Evolutionary conservation across 2,113 vertebrate genomes (phyloP), one percentile per base, ranked within the genome.

Genomic region (Alethe diademata): DNA sequence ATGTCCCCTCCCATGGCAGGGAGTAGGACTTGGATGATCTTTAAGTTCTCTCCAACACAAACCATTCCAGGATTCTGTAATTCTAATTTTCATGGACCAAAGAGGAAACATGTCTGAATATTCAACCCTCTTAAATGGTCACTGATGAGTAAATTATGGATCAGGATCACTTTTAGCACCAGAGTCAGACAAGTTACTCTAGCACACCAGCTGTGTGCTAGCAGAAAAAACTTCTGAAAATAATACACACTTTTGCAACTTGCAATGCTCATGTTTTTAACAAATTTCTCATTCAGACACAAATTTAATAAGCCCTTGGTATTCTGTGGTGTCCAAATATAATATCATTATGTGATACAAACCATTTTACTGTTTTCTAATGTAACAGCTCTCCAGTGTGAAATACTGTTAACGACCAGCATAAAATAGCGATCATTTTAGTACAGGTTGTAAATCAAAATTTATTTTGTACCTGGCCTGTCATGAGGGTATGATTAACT

Each of bases 361-460:
- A 84, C 57, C 53, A 33, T 86, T 97, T 96, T 95, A 96, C 72
- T 90, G n/a, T 79, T 93, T 92, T 91, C 80, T 95, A 88, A 90
- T 95, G 48, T 90, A 93, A 95, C 75, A 81, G 0, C 54, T 86
- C 96, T 96, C 96, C 43, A 57, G 82, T 67, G 90, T 71, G 94
- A 91, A 95, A 88, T 58, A 60, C 40, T 86, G 56, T 76, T 97
- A 93, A 97, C 54, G 78, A 90, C 64, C 22, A 69, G 31, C 50
- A 78, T 92, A 90, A 97, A 96, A 96, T 51, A 47, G 73, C 1
- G 4, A 92, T 94, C 87, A 86, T 84, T 96, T 96, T 70, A 96
- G 57, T 84, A 76, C 43, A 25, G 84, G 72, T 8, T 38, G 74
- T 95, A 97, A 96, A 96, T 98, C 96, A 96, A 92, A 65, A 95